A percentile compares a stretch with the other conserved stretches of the same genome.
phyloP scores from a whole-genome alignment of 2,113 vertebrate species.

The Apaloderma vittatum region DNA sequence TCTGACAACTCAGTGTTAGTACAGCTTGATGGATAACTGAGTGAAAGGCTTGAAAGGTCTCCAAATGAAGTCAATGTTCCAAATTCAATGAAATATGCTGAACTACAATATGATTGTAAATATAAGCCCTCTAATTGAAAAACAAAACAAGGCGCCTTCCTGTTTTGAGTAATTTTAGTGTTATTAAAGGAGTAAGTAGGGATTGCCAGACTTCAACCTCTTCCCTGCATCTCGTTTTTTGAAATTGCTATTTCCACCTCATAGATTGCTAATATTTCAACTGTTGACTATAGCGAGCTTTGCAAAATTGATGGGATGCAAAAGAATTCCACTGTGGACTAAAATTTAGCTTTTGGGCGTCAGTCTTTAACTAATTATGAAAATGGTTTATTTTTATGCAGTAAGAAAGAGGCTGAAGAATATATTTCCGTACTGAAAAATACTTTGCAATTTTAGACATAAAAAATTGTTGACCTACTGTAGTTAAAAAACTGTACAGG shows the following conservation, averaged over 20 bases:
- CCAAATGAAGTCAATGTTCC: neutral
- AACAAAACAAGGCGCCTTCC: neutral
- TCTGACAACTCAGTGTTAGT: constrained; percentile 12
- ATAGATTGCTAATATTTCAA: neutral
- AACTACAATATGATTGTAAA: neutral
- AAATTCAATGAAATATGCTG: neutral
- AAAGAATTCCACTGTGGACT: neutral
- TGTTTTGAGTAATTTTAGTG: neutral
- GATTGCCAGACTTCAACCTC: neutral
- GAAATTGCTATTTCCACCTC: neutral
- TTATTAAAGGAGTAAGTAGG: neutral
- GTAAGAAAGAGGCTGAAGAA: neutral
- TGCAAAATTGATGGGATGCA: neutral
- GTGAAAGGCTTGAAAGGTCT: constrained; percentile 24
- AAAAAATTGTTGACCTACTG: neutral
- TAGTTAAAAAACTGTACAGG: neutral
- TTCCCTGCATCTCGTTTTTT: neutral
- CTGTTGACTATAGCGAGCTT: neutral
- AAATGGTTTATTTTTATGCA: neutral
- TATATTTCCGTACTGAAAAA: neutral
- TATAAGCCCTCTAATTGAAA: neutral
- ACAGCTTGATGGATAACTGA: constrained; percentile 6
- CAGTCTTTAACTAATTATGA: neutral
- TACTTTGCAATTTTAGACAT: neutral
- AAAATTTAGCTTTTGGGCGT: neutral